Conservation (phyloP, 2,797 vertebrate species). For the Petrocephalus sullivani region DNA sequence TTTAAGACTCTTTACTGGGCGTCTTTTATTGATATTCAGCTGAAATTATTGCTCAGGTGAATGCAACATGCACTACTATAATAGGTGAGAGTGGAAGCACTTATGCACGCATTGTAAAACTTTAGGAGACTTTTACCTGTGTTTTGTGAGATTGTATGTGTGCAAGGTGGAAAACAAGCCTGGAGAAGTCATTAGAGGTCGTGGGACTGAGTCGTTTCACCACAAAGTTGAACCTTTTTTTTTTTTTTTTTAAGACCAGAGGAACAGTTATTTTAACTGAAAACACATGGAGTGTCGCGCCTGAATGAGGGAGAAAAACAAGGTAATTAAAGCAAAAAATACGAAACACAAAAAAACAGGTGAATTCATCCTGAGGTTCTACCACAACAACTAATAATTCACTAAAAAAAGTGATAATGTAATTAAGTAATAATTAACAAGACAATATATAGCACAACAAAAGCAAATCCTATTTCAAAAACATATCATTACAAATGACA, state of each 20-base stretch:
- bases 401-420: not conserved
- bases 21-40: constrained; percentile 7
- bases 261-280: constrained; percentile 21
- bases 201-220: not conserved
- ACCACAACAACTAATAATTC: not conserved
- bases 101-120: not conserved
- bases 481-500: not conserved
- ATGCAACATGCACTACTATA: not conserved
- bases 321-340: constrained; percentile 22
- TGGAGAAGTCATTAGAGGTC: constrained; percentile 20
- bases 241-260: not conserved
- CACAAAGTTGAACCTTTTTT: constrained; percentile 8
- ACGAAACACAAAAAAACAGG: constrained; percentile 8
- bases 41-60: not conserved
- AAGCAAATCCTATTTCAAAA: not conserved
- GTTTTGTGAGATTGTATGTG: constrained; percentile 10
- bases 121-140: constrained; percentile 2
- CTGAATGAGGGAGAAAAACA: constrained; percentile 21
- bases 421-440: not conserved
- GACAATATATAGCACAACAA: not conserved
- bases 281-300: constrained; percentile 22
- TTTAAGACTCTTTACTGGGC: not conserved
- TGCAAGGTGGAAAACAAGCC: not conserved
- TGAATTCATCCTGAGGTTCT: not conserved
- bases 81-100: not conserved